Conservation (phyloP, 2,113 vertebrate species). For the Struthidea cinerea region DNA sequence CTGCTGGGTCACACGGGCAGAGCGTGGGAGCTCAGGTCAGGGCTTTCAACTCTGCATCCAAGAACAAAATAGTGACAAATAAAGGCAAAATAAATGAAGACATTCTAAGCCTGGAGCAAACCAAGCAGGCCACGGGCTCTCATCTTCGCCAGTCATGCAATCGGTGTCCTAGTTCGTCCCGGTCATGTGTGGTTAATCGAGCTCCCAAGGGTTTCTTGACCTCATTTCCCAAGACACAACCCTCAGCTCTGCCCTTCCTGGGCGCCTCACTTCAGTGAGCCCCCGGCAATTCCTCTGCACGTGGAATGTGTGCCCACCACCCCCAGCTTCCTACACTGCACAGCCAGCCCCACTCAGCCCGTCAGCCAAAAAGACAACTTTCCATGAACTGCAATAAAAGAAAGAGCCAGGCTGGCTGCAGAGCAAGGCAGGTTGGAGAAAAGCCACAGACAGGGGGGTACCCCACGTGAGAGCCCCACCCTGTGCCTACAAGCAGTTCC, state of each 20-base stretch:
- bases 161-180: not conserved
- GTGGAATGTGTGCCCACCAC: rapidly evolving
- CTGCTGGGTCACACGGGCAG: not conserved
- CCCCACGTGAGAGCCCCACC: rapidly evolving
- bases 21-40: not conserved
- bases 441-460: not conserved
- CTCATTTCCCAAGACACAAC: not conserved
- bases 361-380: not conserved
- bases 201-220: not conserved
- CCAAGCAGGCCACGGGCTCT: not conserved
- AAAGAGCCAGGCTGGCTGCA: not conserved
- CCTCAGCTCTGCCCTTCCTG: not conserved
- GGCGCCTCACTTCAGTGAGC: not conserved
- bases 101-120: not conserved
- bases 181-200: constrained; percentile 1
- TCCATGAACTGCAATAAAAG: not conserved
- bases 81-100: not conserved
- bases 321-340: not conserved
- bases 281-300: not conserved
- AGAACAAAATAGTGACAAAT: not conserved
- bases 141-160: not conserved
- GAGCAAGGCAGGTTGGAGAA: not conserved
- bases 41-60: not conserved
- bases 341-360: not conserved
- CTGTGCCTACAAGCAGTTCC: not conserved